Base-by-base conservation (phyloP, 2,888 invertebrate species). In the Julus scanicus region DNA sequence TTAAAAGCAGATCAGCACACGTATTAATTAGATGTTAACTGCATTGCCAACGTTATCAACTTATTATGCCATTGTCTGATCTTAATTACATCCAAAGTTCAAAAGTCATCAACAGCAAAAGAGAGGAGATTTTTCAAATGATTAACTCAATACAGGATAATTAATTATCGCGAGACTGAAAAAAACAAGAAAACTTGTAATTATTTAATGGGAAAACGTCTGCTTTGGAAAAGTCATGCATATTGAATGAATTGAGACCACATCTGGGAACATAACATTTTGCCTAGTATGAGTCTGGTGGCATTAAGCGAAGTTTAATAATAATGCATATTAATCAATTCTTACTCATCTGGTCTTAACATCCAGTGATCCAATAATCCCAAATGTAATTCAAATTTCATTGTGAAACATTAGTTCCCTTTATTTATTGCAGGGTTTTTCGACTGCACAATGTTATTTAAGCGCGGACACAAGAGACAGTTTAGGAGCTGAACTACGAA, bases 401-500 rank as follows among this genome's bases (percentile, higher is more conserved):
- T 49, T 57, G 57, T 39, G 9, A 15, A 11, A 63, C 87, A 39
- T 63, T 13, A 71, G 39, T 80, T 44, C 5, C 11, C 13, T 13
- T 86, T 88, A 3, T 40, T 17, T 57, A 48, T 48, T 87, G 8
- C 80, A 87, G 87, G 87, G 87, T n/a, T 80, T 9, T 29, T 39
- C 29, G 1, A 87, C 39, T 9, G 39, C 87, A 15, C 57, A 88
- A 40, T 88, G 88, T n/a, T 88, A 87, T 49, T 44, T 88, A 53
- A 88, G 88, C 44, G 88, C 88, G 39, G 88, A 88, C 57, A 88
- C 88, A 0, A 87, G 83, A 49, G 84, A 71, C 37, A 88, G 88
- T 44, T 13, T 87, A n/a, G 88, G 88, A 15, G 88, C 88, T n/a
- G 88, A 88, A 87, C 13, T 88, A 37, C 80, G 91, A 90, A 91